Percentiles rank a stretch among this genome's conserved stretches.
phyloP scores from a whole-genome alignment of 2,113 vertebrate genomes.

The Pholis gunnellus region DNA sequence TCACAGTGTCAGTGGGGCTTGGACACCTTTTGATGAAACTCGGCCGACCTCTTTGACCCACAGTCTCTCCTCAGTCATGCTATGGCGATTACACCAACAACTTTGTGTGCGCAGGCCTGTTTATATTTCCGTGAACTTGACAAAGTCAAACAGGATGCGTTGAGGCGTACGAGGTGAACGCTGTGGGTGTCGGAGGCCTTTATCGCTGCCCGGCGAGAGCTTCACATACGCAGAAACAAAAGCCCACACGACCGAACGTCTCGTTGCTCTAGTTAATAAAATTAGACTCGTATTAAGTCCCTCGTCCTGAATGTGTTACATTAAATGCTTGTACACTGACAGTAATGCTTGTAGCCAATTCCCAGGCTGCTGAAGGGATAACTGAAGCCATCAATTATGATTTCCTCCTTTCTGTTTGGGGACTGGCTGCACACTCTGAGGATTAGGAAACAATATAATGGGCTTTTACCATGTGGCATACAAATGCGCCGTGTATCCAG shows the following conservation, averaged over 20 bases:
- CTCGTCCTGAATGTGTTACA: conserved; percentile 32
- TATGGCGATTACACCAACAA: conserved; percentile 40
- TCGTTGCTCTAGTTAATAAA: conserved; percentile 48
- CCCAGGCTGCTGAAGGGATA: conserved; percentile 24
- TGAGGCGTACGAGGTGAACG: background rate
- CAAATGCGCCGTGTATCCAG: background rate
- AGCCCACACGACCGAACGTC: background rate
- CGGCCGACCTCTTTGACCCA: conserved; percentile 41
- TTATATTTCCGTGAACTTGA: conserved; percentile 11
- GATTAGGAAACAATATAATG: conserved; percentile 32
- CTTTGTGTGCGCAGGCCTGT: background rate
- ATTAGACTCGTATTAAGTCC: conserved; percentile 45
- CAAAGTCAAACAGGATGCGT: background rate
- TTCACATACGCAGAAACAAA: conserved; percentile 3
- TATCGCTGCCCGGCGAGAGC: background rate
- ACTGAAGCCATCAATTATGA: conserved; percentile 25
- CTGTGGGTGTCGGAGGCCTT: conserved; percentile 23
- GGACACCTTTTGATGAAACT: conserved; percentile 19
- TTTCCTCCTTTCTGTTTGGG: conserved; percentile 12
- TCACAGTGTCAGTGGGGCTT: conserved; percentile 35
- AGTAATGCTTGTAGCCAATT: conserved; percentile 38
- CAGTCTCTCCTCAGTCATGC: conserved; percentile 30
- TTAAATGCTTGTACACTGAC: conserved; percentile 41
- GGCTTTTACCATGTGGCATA: background rate
- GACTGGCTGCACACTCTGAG: background rate